A percentile compares a stretch with the other conserved stretches of the same genome.
These are phyloP conservation scores for Listrodromus nycthemerus DNA, from an alignment of 2,888 invertebrate species.

Conservation along the genomic window DNA sequence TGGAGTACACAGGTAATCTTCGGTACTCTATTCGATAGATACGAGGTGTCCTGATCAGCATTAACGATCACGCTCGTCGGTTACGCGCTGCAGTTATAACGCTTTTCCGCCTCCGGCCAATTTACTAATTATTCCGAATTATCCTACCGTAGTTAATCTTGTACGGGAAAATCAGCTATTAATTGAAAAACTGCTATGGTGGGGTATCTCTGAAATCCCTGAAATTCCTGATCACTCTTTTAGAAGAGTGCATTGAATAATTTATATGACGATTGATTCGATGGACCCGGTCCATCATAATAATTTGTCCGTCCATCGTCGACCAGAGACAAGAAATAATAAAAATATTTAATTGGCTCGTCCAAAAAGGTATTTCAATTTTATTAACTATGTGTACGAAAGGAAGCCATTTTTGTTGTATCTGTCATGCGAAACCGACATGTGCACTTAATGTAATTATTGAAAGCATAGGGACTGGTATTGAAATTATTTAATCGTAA, in stretches of 20 bases:
- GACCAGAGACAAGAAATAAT: not conserved
- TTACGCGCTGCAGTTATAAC: not conserved
- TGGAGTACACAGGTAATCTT: too few relatives aligned
- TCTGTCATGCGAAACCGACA: not conserved
- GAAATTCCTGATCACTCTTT: too few relatives aligned
- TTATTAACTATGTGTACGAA: not conserved
- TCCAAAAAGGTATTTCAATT: not conserved
- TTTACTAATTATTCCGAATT: constrained; percentile 2
- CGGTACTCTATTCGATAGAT: not conserved
- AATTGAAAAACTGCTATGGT: not conserved
- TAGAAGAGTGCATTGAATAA: not conserved
- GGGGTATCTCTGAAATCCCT: not conserved
- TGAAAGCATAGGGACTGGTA: not conserved
- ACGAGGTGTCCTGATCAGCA: not conserved
- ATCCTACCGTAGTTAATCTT: not conserved
- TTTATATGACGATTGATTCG: not conserved
- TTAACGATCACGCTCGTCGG: not conserved
- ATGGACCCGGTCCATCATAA: not conserved
- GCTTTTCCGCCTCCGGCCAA: not conserved
- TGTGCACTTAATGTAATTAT: not conserved
- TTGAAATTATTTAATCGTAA: not conserved
- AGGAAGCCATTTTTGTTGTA: not conserved
- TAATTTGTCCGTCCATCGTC: not conserved
- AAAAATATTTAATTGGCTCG: not conserved
- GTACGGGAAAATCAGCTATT: not conserved